These are phyloP conservation scores for Junonia oenone DNA, from an alignment of 2,888 invertebrate genomes.

Conservation along the genomic window DNA sequence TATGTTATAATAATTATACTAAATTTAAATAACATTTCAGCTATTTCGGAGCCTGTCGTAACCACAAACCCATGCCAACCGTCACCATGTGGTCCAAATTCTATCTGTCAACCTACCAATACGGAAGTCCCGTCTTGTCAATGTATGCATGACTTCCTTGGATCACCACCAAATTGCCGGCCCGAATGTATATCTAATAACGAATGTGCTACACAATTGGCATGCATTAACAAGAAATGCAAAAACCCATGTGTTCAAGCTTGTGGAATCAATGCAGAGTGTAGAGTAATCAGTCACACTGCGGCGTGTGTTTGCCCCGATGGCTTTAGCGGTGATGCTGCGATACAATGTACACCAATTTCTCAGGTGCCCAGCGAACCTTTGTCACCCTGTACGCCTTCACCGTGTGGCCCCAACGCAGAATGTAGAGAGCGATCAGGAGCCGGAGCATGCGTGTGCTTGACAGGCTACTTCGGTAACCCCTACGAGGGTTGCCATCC, in stretches of 20 bases:
- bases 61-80: constrained; percentile 83
- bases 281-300: constrained; percentile 87
- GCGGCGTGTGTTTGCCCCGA: constrained; percentile 84
- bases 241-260: constrained; percentile 85
- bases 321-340: constrained; percentile 87
- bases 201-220: constrained; percentile 83
- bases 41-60: constrained; percentile 46
- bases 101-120: constrained; percentile 79
- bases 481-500: constrained; percentile 89
- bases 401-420: constrained; percentile 83
- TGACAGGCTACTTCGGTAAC: constrained; percentile 86
- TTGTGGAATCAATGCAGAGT: constrained; percentile 87
- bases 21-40: constrained; percentile 33
- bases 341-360: constrained; percentile 78
- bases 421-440: constrained; percentile 79
- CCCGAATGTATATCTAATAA: constrained; percentile 87
- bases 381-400: constrained; percentile 79
- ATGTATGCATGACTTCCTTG: constrained; percentile 83
- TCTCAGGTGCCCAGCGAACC: constrained; percentile 43
- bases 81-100: constrained; percentile 88
- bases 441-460: constrained; percentile 84
- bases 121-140: constrained; percentile 83
- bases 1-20: background rate
- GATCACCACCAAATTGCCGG: constrained; percentile 85
- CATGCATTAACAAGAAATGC: constrained; percentile 88